phyloP scores from a whole-genome alignment of 2,888 invertebrate genomes.

The Heliconius erato region DNA sequence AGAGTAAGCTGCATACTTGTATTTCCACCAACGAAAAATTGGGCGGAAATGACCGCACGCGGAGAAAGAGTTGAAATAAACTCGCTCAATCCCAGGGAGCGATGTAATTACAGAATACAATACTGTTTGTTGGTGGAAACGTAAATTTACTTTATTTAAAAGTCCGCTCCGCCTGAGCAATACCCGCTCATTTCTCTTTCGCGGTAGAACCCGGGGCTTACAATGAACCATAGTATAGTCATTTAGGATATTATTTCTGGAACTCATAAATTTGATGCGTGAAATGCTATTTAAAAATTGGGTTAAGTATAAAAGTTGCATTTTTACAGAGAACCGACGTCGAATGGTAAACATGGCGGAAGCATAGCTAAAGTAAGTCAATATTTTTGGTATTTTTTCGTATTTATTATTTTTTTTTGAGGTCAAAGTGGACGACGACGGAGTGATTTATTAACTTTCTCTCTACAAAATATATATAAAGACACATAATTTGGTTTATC shows the following conservation, averaged over 20 bases:
- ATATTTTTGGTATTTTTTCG: not conserved
- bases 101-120: too few relatives aligned
- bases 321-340: slow-evolving; percentile 12
- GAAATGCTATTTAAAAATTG: slow-evolving; percentile 11
- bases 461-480: not conserved
- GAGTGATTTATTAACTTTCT: not conserved
- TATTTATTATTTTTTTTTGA: not conserved
- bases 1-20: too few relatives aligned
- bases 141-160: too few relatives aligned
- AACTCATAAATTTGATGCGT: not conserved
- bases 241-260: not conserved
- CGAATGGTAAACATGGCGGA: slow-evolving; percentile 2
- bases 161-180: too few relatives aligned
- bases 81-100: too few relatives aligned
- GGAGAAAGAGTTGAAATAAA: too few relatives aligned
- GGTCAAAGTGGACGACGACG: not conserved
- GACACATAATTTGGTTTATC: too few relatives aligned
- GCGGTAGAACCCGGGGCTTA: not conserved
- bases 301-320: slow-evolving; percentile 21
- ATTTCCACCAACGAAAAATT: too few relatives aligned
- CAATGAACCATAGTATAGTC: not conserved
- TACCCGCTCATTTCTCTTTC: too few relatives aligned
- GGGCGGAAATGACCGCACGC: too few relatives aligned
- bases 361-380: not conserved
- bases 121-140: too few relatives aligned